These are phyloP conservation scores for Erpornis zantholeuca DNA, from an alignment of 2,113 vertebrate genomes.

Conservation along the genomic window DNA sequence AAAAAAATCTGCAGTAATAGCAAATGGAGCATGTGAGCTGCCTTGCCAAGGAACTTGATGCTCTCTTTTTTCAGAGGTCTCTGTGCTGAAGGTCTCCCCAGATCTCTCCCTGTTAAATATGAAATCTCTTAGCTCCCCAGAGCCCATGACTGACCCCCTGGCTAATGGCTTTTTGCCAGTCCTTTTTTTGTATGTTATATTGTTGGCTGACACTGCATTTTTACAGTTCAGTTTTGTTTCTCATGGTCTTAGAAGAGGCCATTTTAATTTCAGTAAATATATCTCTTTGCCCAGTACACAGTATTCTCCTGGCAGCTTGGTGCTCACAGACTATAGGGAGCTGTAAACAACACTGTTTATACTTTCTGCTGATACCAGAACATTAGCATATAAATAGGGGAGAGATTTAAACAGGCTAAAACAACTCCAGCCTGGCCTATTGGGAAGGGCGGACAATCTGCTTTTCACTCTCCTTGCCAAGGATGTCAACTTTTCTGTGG, in stretches of 20 bases:
- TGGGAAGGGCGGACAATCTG: conserved; percentile 32
- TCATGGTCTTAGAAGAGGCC: conserved; percentile 4
- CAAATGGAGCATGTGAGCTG: conserved; percentile 43
- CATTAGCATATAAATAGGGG: conserved; percentile 60
- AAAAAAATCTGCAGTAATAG: conserved; percentile 49
- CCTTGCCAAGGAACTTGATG: conserved; percentile 42
- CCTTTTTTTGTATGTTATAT: conserved; percentile 7
- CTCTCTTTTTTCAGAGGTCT: conserved; percentile 34
- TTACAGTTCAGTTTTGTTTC: conserved; percentile 32
- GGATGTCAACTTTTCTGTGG: conserved; percentile 61
- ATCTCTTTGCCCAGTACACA: conserved; percentile 17
- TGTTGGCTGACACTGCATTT: conserved; percentile 43
- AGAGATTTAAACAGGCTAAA: conserved; percentile 65
- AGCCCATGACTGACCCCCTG: not conserved
- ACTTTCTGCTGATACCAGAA: conserved; percentile 49
- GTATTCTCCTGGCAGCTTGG: conserved; percentile 31
- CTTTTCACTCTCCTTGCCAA: conserved; percentile 58
- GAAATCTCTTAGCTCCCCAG: not conserved
- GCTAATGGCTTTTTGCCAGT: conserved; percentile 26
- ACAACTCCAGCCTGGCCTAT: conserved; percentile 42
- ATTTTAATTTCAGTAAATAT: conserved; percentile 43
- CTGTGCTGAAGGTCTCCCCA: conserved; percentile 39
- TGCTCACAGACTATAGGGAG: conserved; percentile 37
- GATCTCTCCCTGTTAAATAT: conserved; percentile 21
- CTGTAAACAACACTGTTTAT: conserved; percentile 63